Base-by-base conservation (phyloP, 2,113 vertebrate species). In the Crotophaga sulcirostris region DNA sequence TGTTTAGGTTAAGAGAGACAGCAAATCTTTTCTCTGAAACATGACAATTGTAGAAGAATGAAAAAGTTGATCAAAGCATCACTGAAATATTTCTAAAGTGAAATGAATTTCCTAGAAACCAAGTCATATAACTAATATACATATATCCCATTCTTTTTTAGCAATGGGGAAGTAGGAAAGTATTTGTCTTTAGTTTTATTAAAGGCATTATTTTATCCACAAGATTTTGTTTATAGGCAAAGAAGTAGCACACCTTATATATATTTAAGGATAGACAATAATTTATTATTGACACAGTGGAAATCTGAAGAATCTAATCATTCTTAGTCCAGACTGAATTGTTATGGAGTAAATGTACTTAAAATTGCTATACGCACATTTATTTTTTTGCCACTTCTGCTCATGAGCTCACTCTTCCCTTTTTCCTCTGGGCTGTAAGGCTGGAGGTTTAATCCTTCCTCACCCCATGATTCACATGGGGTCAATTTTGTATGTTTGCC, bases 61-160 rank as follows among this genome's bases (percentile, higher is more conserved):
- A 31, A 44, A 82, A 34, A 82, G 40, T 31, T 7, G 0, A 38
- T 42, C 34, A 54, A 54, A 81, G 10, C 10, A 19, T 84, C 11
- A 52, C 23, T 56, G 54, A 80, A 13, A 49, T 31, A 7, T 82
- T 58, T 73, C 45, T 74, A 69, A 64, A 14, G 12, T 69, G 33
- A 94, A 67, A 72, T 44, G 9, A 73, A 40, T 31, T 83, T 70
- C 29, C 23, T 25, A 36, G 67, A 62, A 89, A 75, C 3, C 10
- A 62, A 74, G 42, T 51, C 0, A 1, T 69, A 9, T 49, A 52
- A 47, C 7, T 47, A 26, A 10, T 17, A 3, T 20, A 64, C 0
- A 1, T 10, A 26, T 34, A 26, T 28, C 2, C 8, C n/a, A 12
- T 20, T 40, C 2, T 26, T 73, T 67, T 70, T 82, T 56, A 10